These are phyloP conservation scores for Cygnus buccinator DNA, from an alignment of 2,113 vertebrate species.

Conservation along the genomic window DNA sequence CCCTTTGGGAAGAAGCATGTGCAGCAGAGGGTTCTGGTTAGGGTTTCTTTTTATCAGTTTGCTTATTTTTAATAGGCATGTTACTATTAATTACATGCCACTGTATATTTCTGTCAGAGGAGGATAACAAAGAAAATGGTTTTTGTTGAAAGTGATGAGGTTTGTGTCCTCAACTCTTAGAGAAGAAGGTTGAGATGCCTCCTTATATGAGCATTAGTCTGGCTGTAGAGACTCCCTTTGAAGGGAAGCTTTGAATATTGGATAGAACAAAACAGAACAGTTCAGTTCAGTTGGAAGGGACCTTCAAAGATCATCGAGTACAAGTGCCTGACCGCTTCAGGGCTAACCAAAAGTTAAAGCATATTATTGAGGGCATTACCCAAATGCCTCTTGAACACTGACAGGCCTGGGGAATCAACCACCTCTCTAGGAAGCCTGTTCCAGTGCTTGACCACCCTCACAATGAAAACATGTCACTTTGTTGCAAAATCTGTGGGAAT, in stretches of 20 bases:
- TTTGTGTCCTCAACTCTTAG: not conserved
- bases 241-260: not conserved
- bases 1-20: not conserved
- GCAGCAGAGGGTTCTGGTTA: not conserved
- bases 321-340: not conserved
- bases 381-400: not conserved
- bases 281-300: not conserved
- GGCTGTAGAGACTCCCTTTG: not conserved
- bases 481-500: not conserved
- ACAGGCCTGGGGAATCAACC: not conserved
- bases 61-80: not conserved
- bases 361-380: not conserved
- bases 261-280: not conserved
- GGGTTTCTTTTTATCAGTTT: not conserved
- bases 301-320: not conserved
- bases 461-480: not conserved
- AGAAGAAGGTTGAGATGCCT: not conserved
- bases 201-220: not conserved
- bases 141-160: not conserved
- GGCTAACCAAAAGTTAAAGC: not conserved
- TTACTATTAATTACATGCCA: not conserved
- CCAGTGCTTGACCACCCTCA: not conserved
- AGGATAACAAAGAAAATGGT: not conserved
- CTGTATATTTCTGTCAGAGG: not conserved
- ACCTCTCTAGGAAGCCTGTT: not conserved